These are phyloP conservation scores for Megaceryle alcyon DNA, from an alignment of 2,797 vertebrate genomes.

Conservation along the genomic window DNA sequence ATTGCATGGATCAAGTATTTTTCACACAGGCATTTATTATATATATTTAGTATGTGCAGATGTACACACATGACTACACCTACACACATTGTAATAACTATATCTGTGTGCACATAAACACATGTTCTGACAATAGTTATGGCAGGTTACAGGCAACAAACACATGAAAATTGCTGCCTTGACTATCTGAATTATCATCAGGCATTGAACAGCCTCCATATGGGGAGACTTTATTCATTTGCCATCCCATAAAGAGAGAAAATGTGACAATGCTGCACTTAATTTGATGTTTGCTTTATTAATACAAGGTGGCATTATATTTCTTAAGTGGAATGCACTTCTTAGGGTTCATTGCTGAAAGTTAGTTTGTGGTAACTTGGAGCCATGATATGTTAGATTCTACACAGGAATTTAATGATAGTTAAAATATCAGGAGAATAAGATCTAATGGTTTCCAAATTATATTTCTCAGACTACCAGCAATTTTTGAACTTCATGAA, in stretches of 20 bases:
- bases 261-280: background rate
- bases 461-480: background rate
- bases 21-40: background rate
- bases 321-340: background rate
- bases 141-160: background rate
- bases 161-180: background rate
- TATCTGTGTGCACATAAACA: background rate
- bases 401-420: background rate
- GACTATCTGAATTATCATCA: background rate
- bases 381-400: background rate
- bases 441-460: background rate
- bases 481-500: background rate
- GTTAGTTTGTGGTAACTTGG: background rate
- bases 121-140: background rate
- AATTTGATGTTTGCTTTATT: background rate
- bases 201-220: background rate
- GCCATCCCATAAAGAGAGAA: background rate
- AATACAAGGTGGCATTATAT: background rate
- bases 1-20: background rate
- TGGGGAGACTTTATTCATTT: background rate
- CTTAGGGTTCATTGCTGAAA: background rate
- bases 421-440: background rate
- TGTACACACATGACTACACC: background rate
- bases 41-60: background rate
- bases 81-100: background rate